A percentile compares a stretch with the other conserved stretches of the same genome.
These are phyloP conservation scores for Dynastes hyllus DNA, from an alignment of 2,888 invertebrate species.

Conservation along the genomic window DNA sequence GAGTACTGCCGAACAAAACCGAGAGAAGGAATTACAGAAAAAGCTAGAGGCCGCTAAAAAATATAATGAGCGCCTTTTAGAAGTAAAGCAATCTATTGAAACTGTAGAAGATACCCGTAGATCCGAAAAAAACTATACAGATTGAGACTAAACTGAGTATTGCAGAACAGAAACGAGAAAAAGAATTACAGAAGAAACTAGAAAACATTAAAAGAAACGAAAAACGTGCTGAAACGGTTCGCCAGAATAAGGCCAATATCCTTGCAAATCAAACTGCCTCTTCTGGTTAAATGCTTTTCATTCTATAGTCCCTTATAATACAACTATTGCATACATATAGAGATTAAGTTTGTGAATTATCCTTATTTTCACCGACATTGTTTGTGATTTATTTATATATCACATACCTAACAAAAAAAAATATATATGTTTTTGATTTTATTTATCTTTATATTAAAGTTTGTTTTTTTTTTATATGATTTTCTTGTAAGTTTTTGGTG, in stretches of 20 bases:
- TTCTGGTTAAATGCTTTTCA: slow-evolving; percentile 74
- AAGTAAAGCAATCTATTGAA: slow-evolving; percentile 66
- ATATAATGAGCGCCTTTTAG: slow-evolving; percentile 73
- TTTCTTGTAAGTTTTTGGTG: no score
- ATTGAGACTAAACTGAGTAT: slow-evolving; percentile 82
- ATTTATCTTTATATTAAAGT: slow-evolving; percentile 36
- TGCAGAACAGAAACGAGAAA: slow-evolving; percentile 88
- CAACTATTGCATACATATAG: slow-evolving; percentile 30
- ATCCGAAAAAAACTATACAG: slow-evolving; percentile 71
- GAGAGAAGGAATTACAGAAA: slow-evolving; percentile 89
- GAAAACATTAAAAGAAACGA: slow-evolving; percentile 90
- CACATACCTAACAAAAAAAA: slow-evolving; percentile 14
- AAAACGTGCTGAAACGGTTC: slow-evolving; percentile 91
- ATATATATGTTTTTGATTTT: slow-evolving; percentile 37
- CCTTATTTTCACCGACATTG: slow-evolving; percentile 28
- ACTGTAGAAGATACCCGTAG: slow-evolving; percentile 63
- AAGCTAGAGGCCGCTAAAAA: slow-evolving; percentile 89
- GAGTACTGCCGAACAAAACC: slow-evolving; percentile 86
- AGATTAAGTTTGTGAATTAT: slow-evolving; percentile 40
- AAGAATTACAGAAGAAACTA: slow-evolving; percentile 89
- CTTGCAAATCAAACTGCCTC: slow-evolving; percentile 78
- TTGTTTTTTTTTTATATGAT: not conserved
- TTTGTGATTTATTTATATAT: slow-evolving; percentile 15
- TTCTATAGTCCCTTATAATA: slow-evolving; percentile 36
- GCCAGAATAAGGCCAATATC: slow-evolving; percentile 89